Conservation (phyloP, 2,113 vertebrate species). For the Oncorhynchus nerka region DNA sequence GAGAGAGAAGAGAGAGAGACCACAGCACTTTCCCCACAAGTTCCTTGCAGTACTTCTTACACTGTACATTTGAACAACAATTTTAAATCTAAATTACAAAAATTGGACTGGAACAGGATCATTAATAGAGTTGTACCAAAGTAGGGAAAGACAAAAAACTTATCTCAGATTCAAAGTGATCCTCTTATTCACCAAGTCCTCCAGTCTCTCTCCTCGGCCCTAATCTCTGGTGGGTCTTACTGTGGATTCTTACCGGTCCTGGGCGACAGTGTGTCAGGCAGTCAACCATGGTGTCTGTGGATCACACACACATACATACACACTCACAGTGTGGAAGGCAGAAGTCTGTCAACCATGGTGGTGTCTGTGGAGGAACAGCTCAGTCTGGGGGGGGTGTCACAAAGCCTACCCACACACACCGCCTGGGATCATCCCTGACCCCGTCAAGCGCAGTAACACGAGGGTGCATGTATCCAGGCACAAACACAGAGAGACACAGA, state of each 20-base stretch:
- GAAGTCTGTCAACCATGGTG: conserved; percentile 68
- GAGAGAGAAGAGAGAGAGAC: no score
- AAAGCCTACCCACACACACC: conserved; percentile 55
- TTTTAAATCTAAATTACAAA: no score
- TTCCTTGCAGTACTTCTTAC: no score
- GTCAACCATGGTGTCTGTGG: conserved; percentile 60
- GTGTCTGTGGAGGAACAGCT: conserved; percentile 65
- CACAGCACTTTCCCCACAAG: no score
- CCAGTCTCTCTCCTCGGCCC: conserved; percentile 54
- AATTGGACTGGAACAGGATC: not conserved
- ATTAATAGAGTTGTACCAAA: conserved; percentile 15
- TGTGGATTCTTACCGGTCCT: conserved; percentile 64
- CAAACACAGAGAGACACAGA: no score
- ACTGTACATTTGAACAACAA: no score
- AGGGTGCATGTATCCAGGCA: no score
- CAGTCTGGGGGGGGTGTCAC: conserved; percentile 57
- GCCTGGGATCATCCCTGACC: conserved; percentile 54
- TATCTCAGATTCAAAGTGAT: conserved; percentile 31
- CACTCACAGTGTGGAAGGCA: conserved; percentile 2
- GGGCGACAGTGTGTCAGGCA: conserved; percentile 45
- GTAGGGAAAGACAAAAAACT: conserved; percentile 67
- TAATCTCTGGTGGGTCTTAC: conserved; percentile 60
- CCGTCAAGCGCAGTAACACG: conserved; percentile 35
- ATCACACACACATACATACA: conserved; percentile 20
- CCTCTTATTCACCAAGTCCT: conserved; percentile 69